Base-by-base conservation (phyloP, 2,888 invertebrate genomes). In the Lithophane semibrunnea region DNA sequence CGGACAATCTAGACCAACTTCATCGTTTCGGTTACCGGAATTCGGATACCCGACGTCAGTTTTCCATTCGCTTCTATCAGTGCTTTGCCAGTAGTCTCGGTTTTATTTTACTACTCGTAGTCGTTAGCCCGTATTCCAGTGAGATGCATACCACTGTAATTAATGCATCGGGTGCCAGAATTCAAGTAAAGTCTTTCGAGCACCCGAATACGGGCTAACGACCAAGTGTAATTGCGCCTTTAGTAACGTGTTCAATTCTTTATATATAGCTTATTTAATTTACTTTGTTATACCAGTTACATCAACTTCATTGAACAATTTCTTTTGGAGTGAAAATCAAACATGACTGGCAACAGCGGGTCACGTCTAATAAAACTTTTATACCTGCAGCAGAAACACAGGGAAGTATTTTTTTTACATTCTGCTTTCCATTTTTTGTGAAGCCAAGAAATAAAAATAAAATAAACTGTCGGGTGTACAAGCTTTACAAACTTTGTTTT, bases 291-390 rank as follows among this genome's bases (percentile, higher is more conserved):
- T 52, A 54, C 4, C 7, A 24, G 12, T 56, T 21, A 13, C 9
- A 37, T 9, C 24, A 42, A 58, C 44, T 61, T 52, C 49, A 52
- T 21, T 60, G n/a, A 44, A 61, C 8, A 47, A 24, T 61, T 63
- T 42, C 18, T 52, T 77, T 65, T 3, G 7, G 54, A 29, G n/a
- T 37, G 54, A 44, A 44, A 73, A 64, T 60, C 49, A 44, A 52
- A 60, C 29, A 60, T 67, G 78, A 18, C 18, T 42, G 29, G 13
- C 2, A 16, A 21, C 44, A 12, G 65, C 42, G n/a, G 16, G 65
- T 74, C 52, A 42, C 24, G 13, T 60, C 52, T 65, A 60, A 60
- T 76, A 77, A 80, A 77, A 56, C 58, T 54, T 70, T 83, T 78
- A 83, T 47, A 42, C 37, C 52, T 82, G 49, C 56, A 58, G 44